These are phyloP conservation scores for Arctopsyche grandis DNA, from an alignment of 1,140 invertebrate species.

Conservation along the genomic window DNA sequence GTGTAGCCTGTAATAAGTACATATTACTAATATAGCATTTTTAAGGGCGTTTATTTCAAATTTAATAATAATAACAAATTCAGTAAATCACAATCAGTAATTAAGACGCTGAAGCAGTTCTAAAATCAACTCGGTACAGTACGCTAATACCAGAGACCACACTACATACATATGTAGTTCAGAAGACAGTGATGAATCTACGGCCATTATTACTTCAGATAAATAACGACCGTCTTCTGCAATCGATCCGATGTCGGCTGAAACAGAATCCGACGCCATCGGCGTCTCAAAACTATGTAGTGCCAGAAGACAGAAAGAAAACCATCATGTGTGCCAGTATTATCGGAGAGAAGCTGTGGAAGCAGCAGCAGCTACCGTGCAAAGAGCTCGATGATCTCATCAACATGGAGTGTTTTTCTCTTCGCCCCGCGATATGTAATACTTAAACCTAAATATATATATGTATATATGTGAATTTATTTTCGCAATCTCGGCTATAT, in stretches of 20 bases:
- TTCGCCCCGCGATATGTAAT: neutral
- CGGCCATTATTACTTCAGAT: neutral
- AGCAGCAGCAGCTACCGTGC: neutral
- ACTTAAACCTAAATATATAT: no score
- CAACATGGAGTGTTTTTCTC: constrained; percentile 38
- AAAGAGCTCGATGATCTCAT: constrained; percentile 34
- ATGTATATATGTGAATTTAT: constrained; percentile 21
- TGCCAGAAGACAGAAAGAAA: neutral
- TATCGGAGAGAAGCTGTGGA: neutral
- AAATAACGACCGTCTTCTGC: neutral
- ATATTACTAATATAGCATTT: no score
- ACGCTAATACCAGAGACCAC: no score
- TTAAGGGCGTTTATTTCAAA: no score
- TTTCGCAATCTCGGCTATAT: constrained; percentile 36
- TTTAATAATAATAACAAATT: no score
- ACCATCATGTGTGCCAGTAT: neutral
- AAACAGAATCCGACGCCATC: neutral
- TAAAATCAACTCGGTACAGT: no score
- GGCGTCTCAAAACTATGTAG: neutral
- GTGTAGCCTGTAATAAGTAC: no score
- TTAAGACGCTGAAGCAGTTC: no score
- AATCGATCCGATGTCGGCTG: neutral
- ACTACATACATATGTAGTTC: no score
- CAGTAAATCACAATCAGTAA: no score
- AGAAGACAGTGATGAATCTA: neutral